phyloP scores from a whole-genome alignment of 2,113 vertebrate genomes.

The Anhinga anhinga region DNA sequence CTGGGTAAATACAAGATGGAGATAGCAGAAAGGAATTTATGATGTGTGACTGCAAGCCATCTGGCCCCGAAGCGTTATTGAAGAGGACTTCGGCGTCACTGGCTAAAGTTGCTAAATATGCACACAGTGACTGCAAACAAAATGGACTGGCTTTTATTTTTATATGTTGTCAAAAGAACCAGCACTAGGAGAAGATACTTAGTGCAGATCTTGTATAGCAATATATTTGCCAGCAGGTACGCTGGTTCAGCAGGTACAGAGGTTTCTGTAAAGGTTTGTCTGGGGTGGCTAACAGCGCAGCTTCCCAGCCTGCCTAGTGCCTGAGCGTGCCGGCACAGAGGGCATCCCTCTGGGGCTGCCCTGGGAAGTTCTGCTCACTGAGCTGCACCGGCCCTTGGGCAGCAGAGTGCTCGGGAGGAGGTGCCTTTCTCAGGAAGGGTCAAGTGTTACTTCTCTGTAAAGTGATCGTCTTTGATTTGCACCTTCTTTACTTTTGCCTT shows the following conservation, averaged over 20 bases:
- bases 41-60: not conserved
- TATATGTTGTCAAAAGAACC: not conserved
- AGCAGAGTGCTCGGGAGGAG: not conserved
- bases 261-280: not conserved
- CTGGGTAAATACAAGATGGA: conserved; percentile 91
- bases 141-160: not conserved
- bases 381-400: not conserved
- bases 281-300: rapidly evolving
- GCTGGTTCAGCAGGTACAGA: not conserved
- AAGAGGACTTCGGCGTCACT: not conserved
- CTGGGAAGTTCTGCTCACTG: not conserved
- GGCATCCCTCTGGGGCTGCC: not conserved
- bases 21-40: conserved; percentile 36
- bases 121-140: not conserved
- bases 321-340: rapidly evolving
- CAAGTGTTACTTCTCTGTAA: not conserved
- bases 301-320: not conserved
- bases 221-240: not conserved
- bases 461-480: not conserved
- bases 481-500: not conserved
- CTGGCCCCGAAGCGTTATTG: not conserved
- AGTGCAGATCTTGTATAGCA: not conserved
- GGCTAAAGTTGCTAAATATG: not conserved
- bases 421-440: not conserved
- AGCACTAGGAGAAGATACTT: not conserved